These are phyloP conservation scores for Ctenosaura bakeri DNA, from an alignment of 2,797 vertebrate genomes.

Conservation along the genomic window DNA sequence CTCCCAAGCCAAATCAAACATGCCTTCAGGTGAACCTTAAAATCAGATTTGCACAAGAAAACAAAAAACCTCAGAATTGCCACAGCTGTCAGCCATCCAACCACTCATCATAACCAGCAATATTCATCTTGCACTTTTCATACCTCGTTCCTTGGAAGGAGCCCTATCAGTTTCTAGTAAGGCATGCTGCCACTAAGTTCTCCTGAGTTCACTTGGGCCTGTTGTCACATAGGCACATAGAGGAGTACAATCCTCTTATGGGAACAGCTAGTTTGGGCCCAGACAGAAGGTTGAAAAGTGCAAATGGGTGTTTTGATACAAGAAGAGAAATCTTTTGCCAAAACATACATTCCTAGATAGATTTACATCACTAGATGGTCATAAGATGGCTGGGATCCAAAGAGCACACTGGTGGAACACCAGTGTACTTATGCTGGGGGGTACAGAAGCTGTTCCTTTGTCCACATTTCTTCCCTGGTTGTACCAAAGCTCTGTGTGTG, in stretches of 20 bases:
- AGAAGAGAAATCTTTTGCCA: neutral
- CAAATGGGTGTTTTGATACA: neutral
- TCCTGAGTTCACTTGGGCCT: neutral
- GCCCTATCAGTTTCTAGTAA: neutral
- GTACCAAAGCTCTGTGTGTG: too few relatives aligned
- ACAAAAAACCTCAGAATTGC: slow-evolving; percentile 5
- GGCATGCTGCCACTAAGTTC: neutral
- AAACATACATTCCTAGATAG: neutral
- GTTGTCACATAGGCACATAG: neutral
- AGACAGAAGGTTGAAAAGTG: neutral
- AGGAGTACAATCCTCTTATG: too few relatives aligned
- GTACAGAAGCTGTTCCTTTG: too few relatives aligned
- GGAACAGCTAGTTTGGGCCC: neutral
- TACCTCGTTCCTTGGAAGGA: neutral
- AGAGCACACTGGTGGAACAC: too few relatives aligned
- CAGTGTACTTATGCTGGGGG: too few relatives aligned
- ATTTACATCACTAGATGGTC: neutral
- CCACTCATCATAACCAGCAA: neutral
- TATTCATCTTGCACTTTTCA: slow-evolving; percentile 24
- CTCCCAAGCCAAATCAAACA: slow-evolving; percentile 54
- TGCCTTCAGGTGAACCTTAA: slow-evolving; percentile 40
- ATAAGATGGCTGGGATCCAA: neutral
- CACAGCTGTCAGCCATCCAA: slow-evolving; percentile 5
- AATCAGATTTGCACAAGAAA: slow-evolving; percentile 53
- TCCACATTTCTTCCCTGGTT: too few relatives aligned